Conservation (phyloP, 2,113 vertebrate genomes). For the Chascanopsetta lugubris region DNA sequence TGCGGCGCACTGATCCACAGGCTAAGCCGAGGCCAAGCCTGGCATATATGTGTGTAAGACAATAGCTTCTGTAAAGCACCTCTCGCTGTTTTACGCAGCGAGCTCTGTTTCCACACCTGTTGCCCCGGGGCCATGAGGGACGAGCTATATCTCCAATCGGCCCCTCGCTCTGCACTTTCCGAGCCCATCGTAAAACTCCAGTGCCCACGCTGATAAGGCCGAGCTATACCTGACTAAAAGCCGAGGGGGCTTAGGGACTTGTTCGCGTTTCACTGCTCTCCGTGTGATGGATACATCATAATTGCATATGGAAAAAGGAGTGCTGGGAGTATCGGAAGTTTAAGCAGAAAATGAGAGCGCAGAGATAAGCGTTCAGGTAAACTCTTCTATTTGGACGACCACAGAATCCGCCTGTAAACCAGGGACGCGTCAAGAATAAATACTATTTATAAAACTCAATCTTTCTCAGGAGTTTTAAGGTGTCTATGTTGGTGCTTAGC, state of each 20-base stretch:
- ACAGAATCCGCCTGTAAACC: conserved; percentile 7
- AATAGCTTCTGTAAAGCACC: conserved; percentile 80
- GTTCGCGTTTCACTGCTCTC: conserved; percentile 50
- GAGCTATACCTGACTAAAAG: conserved; percentile 62
- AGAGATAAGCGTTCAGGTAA: conserved; percentile 9
- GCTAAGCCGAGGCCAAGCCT: conserved; percentile 71
- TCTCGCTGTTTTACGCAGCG: conserved; percentile 67
- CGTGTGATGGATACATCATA: conserved; percentile 1
- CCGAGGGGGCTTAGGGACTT: conserved; percentile 46
- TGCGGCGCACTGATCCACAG: conserved; percentile 74
- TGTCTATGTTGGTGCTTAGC: too few relatives aligned
- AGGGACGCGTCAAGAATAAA: too few relatives aligned
- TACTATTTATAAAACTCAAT: too few relatives aligned
- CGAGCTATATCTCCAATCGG: conserved; percentile 49
- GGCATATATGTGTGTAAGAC: conserved; percentile 77
- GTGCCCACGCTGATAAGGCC: conserved; percentile 52
- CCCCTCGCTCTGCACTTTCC: conserved; percentile 47
- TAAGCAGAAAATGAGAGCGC: conserved; percentile 14
- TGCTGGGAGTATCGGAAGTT: conserved; percentile 3
- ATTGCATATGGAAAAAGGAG: background rate
- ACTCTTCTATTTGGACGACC: conserved; percentile 24
- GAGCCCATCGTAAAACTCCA: conserved; percentile 51
- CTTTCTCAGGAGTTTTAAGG: too few relatives aligned
- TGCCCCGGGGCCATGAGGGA: conserved; percentile 59
- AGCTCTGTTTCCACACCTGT: conserved; percentile 78